Base-by-base conservation (phyloP, 2,888 invertebrate species). In the Parnassius mnemosyne region DNA sequence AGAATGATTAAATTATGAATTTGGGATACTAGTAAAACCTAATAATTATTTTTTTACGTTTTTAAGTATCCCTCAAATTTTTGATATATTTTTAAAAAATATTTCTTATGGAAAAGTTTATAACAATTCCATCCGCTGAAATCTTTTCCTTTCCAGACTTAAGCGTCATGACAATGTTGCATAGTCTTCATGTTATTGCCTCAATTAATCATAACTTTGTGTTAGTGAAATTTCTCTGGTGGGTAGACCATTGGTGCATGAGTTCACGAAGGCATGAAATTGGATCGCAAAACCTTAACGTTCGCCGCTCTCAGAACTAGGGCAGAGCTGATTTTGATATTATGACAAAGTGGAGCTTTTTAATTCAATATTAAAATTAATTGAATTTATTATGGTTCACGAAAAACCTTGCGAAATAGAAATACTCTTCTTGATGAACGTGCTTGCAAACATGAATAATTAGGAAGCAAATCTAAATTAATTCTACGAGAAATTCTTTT, bases 121-220 rank as follows among this genome's bases (percentile, higher is more conserved):
- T 5, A 25, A 25, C 7, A 25, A 25, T 25, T 25, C 0, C 25
- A 25, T 25, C 1, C 16, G 16, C 16, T 16, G 1, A 16, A 16
- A 16, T 20, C 43, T 50, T 69, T 71, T 70, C 73, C 69, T 75
- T 63, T 43, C 54, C 65, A 70, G 71, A 72, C 72, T 73, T 72
- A 66, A 69, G 60, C 67, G 68, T 70, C 66, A 76, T 75, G 80
- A 83, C 82, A 81, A 83, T 49, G 49, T 12, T 78, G 75, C 79
- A 73, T 73, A 81, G 80, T 80, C 80, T 81, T 81, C 84, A 79
- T 83, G 81, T 85, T 87, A 91, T 89, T 89, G 83, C 85, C 77
- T 79, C 85, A 88, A 90, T 91, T 90, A 90, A 91, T 91, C 91
- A 90, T 87, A 91, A 91, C 80, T 90, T 89, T 84, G 86, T 83